Evolutionary conservation across 1,140 invertebrate species (phyloP).

Genomic region (Galleria mellonella): DNA sequence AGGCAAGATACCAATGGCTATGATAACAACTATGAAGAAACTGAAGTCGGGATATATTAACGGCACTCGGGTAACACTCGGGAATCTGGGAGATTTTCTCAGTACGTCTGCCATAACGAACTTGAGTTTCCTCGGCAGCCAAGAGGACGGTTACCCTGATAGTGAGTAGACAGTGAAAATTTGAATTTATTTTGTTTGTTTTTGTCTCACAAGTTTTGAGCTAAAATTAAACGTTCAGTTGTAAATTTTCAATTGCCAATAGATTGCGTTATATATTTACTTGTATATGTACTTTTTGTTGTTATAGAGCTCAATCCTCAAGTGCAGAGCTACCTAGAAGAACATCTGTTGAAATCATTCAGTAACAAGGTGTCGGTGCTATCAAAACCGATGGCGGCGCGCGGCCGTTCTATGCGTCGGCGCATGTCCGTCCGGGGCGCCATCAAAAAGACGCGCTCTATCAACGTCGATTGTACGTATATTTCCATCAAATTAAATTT

Average conservation of each 20-base stretch:
- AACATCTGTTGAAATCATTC: conserved; percentile 88
- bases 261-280: background rate
- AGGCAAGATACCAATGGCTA: conserved; percentile 92
- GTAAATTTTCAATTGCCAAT: too few species aligned
- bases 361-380: conserved; percentile 82
- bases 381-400: conserved; percentile 69
- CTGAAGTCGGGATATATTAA: conserved; percentile 99
- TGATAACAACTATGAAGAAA: conserved; percentile 98
- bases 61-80: conserved; percentile 95
- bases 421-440: conserved; percentile 90
- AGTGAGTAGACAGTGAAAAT: conserved; percentile 60
- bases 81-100: conserved; percentile 92
- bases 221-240: too few species aligned
- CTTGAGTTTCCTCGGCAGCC: conserved; percentile 93
- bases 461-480: conserved; percentile 86
- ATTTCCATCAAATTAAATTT: too few species aligned
- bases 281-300: too few species aligned
- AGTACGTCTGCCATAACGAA: conserved; percentile 97
- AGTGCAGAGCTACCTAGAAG: conserved; percentile 91
- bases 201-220: too few species aligned
- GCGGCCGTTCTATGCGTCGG: conserved; percentile 74
- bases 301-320: conserved; percentile 82
- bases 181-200: too few species aligned
- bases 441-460: conserved; percentile 90
- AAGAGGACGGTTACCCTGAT: conserved; percentile 92